A percentile compares a stretch with the other conserved stretches of the same genome.
These are phyloP conservation scores for Pica pica DNA, from an alignment of 2,113 vertebrate genomes.

Conservation along the genomic window DNA sequence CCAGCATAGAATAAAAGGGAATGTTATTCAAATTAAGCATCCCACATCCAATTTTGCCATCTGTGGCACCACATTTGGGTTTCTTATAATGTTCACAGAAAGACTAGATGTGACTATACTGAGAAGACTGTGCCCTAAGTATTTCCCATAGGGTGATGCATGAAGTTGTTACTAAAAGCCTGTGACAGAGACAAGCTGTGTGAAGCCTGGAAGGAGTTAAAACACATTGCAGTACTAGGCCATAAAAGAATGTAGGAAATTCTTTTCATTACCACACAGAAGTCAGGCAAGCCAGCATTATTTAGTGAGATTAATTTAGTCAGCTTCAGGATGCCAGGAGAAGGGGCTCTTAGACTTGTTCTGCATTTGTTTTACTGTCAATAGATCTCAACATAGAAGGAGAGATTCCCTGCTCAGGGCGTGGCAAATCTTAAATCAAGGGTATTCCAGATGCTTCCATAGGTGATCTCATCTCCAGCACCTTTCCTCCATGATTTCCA, in stretches of 20 bases:
- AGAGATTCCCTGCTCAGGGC: neutral
- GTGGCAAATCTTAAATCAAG: neutral
- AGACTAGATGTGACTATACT: neutral
- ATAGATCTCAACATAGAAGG: neutral
- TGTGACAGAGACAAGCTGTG: neutral
- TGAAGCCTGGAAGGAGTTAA: neutral
- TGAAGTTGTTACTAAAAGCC: slow-evolving; percentile 14
- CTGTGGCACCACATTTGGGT: neutral
- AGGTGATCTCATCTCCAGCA: neutral
- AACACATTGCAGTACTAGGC: neutral
- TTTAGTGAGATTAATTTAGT: neutral
- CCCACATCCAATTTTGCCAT: neutral
- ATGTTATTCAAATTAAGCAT: neutral
- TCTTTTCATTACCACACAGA: neutral
- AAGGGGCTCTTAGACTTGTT: neutral
- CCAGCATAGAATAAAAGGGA: neutral
- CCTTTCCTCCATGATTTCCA: neutral
- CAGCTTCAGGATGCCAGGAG: neutral
- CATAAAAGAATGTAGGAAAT: neutral
- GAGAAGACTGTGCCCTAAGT: neutral
- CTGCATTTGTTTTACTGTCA: neutral
- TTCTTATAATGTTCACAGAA: neutral
- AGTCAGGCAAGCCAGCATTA: neutral
- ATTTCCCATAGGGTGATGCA: neutral
- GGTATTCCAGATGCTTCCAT: neutral